Percentiles rank a stretch among this genome's conserved stretches.
These are phyloP conservation scores for Spilarctia lutea DNA, from an alignment of 2,888 invertebrate species.

Conservation along the genomic window DNA sequence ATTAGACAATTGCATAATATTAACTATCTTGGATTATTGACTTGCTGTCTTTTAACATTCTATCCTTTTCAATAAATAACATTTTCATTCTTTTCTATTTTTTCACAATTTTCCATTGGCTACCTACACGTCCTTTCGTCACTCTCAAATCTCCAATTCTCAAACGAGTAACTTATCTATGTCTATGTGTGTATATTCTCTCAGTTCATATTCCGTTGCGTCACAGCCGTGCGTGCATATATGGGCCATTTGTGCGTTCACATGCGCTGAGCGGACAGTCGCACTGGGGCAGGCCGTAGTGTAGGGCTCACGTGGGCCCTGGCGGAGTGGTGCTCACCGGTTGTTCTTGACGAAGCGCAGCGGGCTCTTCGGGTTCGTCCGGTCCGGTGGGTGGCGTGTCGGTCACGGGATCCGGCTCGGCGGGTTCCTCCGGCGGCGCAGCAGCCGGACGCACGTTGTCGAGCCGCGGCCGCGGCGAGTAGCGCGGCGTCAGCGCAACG, in stretches of 20 bases:
- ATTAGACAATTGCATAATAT: conserved; percentile 54
- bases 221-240: conserved; percentile 50
- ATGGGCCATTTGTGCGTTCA: conserved; percentile 57
- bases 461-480: conserved; percentile 81
- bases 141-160: conserved; percentile 53
- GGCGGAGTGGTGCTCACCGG: conserved; percentile 57
- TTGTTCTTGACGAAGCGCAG: conserved; percentile 55
- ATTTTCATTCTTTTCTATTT: conserved; percentile 73
- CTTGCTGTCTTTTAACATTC: conserved; percentile 71
- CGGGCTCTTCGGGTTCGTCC: conserved; percentile 44
- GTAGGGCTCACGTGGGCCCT: conserved; percentile 45
- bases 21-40: conserved; percentile 67
- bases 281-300: conserved; percentile 34
- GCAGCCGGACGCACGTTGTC: conserved; percentile 81
- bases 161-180: conserved; percentile 59
- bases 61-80: conserved; percentile 80
- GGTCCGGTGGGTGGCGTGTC: conserved; percentile 44
- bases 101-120: conserved; percentile 81
- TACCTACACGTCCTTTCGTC: conserved; percentile 74
- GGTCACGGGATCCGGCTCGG: conserved; percentile 60
- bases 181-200: conserved; percentile 59
- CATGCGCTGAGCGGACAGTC: conserved; percentile 34
- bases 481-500: conserved; percentile 85
- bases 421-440: conserved; percentile 79
- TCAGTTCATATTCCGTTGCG: conserved; percentile 65